Conservation (phyloP, 2,113 vertebrate genomes). For the Numida meleagris region DNA sequence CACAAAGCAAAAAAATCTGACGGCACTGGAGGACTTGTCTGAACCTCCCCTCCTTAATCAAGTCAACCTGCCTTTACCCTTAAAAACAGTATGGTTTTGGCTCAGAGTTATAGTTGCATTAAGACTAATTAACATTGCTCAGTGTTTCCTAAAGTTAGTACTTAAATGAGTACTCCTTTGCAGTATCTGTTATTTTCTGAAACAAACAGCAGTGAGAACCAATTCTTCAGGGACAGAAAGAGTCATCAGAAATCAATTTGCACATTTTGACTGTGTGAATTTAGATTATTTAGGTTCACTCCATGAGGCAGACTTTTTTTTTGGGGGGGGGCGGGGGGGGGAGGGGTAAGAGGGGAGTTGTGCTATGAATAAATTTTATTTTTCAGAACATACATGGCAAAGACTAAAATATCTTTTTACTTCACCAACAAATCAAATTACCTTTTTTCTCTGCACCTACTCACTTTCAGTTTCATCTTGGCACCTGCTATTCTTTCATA, state of each 20-base stretch:
- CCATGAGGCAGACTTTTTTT: not conserved
- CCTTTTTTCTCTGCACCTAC: not conserved
- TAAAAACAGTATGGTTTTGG: not conserved
- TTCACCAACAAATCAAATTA: not conserved
- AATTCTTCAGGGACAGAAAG: not conserved
- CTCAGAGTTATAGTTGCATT: not conserved
- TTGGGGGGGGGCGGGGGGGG: not conserved
- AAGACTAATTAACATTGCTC: not conserved
- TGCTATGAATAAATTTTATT: not conserved
- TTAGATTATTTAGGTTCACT: not conserved
- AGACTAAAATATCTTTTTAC: not conserved
- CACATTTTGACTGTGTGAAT: not conserved
- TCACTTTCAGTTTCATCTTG: not conserved
- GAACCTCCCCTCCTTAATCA: not conserved
- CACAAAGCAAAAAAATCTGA: not conserved
- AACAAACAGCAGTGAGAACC: not conserved
- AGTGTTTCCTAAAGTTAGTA: not conserved
- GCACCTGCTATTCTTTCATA: not conserved
- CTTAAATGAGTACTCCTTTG: not conserved
- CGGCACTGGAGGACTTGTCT: not conserved
- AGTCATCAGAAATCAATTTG: not conserved
- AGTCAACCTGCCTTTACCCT: not conserved
- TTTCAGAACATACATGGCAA: not conserved
- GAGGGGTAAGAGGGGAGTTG: no score
- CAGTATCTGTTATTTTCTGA: not conserved